Percentiles rank a stretch among this genome's conserved stretches.
Conservation (phyloP, 2,797 vertebrate species). For the Florisuga fusca region DNA sequence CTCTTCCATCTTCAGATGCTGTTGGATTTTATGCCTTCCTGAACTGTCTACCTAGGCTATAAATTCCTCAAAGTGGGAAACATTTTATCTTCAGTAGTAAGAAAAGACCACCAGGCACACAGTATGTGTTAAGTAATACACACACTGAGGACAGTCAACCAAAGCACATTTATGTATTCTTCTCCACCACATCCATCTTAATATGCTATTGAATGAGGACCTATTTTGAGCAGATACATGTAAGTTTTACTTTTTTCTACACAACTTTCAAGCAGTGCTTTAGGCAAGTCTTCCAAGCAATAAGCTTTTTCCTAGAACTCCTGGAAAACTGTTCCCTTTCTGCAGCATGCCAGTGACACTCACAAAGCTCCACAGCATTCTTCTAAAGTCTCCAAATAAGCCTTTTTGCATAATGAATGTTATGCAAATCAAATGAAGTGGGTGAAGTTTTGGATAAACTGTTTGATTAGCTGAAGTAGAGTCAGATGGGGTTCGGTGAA, state of each 20-base stretch:
- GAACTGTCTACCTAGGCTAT: background rate
- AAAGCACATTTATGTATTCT: background rate
- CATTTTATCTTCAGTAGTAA: background rate
- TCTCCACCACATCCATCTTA: background rate
- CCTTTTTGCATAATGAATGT: background rate
- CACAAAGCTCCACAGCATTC: background rate
- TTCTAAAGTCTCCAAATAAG: background rate
- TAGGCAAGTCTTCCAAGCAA: background rate
- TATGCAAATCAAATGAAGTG: background rate
- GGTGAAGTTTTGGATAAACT: background rate
- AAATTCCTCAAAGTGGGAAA: constrained; percentile 41
- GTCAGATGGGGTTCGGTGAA: background rate
- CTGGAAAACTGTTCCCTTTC: constrained; percentile 9
- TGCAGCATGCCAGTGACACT: background rate
- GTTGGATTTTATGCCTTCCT: background rate
- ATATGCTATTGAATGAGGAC: background rate
- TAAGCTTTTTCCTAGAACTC: background rate
- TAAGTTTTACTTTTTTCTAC: background rate
- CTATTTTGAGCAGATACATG: background rate
- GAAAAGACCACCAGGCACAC: background rate
- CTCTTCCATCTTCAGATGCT: background rate
- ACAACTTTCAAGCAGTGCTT: background rate
- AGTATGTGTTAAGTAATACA: background rate
- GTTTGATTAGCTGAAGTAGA: background rate
- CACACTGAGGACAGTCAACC: background rate